Evolutionary conservation across 2,797 vertebrate genomes (phyloP).

Genomic region (Rallus crepitans): DNA sequence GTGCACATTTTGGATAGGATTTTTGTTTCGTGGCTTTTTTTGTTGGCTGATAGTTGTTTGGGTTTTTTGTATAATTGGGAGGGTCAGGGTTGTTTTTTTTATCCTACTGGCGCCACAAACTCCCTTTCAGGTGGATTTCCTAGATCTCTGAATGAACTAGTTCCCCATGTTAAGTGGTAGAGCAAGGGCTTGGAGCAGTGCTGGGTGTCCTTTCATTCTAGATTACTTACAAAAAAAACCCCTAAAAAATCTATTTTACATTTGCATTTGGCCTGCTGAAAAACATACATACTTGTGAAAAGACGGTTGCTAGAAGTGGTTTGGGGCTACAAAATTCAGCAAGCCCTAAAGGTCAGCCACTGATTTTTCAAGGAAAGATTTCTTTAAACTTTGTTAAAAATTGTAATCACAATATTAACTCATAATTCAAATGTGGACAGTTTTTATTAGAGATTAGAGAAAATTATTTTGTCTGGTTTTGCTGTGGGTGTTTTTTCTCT

Average conservation of each 20-base stretch:
- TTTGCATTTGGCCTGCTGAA: not conserved
- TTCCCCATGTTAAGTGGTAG: rapidly evolving
- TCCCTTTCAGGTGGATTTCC: not conserved
- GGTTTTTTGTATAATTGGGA: too few relatives aligned
- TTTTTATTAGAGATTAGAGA: not conserved
- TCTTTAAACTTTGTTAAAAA: not conserved
- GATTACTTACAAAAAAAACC: not conserved
- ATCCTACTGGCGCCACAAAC: not conserved
- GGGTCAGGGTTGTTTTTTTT: not conserved
- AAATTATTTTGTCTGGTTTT: not conserved
- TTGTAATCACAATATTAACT: not conserved
- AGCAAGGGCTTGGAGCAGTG: not conserved
- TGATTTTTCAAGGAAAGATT: not conserved
- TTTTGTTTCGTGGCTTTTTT: not conserved
- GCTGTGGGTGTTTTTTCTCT: not conserved
- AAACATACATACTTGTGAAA: not conserved
- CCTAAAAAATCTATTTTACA: not conserved
- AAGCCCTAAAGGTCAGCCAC: not conserved
- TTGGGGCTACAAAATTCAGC: not conserved
- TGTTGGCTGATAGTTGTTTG: too few relatives aligned
- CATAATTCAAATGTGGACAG: not conserved
- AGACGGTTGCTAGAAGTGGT: not conserved
- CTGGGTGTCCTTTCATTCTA: not conserved
- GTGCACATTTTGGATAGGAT: not conserved
- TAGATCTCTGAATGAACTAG: not conserved